A percentile compares a stretch with the other conserved stretches of the same genome.
These are phyloP conservation scores for Halichondria panicea DNA, from an alignment of 37 sponge, comb jelly and placozoan genomes.

Conservation along the genomic window DNA sequence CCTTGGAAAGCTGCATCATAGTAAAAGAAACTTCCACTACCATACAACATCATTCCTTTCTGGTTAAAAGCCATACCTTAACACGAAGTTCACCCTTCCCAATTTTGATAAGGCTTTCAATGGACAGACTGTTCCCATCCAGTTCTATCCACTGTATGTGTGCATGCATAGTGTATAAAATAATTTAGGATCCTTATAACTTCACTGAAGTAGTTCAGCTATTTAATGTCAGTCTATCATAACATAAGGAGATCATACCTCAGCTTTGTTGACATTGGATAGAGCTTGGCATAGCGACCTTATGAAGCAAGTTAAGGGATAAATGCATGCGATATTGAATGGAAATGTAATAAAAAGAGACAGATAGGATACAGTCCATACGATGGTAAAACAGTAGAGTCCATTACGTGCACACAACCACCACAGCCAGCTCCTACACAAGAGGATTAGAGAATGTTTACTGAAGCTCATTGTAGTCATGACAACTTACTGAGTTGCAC, in stretches of 20 bases:
- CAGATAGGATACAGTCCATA: conserved; percentile 11
- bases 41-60: background rate
- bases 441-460: background rate
- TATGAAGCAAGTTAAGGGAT: conserved; percentile 1
- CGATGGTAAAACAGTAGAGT: background rate
- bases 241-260: no score
- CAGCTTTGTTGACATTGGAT: conserved; percentile 10
- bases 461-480: no score
- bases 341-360: no score
- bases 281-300: conserved; percentile 15
- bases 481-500: conserved; percentile 40
- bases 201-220: no score
- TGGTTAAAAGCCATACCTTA: conserved; percentile 29
- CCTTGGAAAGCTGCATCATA: conserved; percentile 40
- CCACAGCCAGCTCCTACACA: background rate
- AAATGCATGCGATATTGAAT: background rate
- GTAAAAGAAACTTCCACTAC: background rate
- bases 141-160: conserved; percentile 67
- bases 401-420: background rate
- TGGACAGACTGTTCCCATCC: conserved; percentile 64
- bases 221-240: no score
- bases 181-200: no score
- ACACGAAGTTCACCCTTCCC: conserved; percentile 62
- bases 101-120: conserved; percentile 59
- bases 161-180: no score